These are phyloP conservation scores for Rotaria socialis DNA, from an alignment of 2,888 invertebrate species.

Conservation along the genomic window DNA sequence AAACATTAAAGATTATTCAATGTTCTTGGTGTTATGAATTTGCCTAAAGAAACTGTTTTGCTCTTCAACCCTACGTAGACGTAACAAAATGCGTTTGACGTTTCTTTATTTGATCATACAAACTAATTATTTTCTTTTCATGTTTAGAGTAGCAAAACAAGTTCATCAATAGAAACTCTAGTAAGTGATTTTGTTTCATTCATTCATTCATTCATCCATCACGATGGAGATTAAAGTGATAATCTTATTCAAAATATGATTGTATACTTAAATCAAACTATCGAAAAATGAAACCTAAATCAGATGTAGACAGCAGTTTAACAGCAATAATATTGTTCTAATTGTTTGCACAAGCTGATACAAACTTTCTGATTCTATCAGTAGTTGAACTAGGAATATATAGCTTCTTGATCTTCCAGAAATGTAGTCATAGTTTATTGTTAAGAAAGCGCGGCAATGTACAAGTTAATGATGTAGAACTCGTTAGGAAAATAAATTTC, in stretches of 20 bases:
- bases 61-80: neutral
- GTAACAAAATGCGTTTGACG: neutral
- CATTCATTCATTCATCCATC: too few species aligned
- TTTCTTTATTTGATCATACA: constrained; percentile 23
- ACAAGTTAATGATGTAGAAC: too few species aligned
- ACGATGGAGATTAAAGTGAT: neutral
- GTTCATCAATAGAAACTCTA: too few species aligned
- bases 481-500: too few species aligned
- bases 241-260: neutral
- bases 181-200: too few species aligned
- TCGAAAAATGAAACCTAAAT: neutral
- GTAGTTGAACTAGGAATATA: too few species aligned
- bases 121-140: too few species aligned
- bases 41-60: neutral
- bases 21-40: neutral
- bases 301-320: constrained; percentile 26
- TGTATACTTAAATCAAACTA: neutral
- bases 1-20: neutral
- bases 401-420: too few species aligned
- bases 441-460: too few species aligned
- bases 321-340: neutral
- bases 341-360: constrained; percentile 18
- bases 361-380: neutral
- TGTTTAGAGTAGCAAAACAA: too few species aligned
- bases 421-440: too few species aligned